phyloP scores from a whole-genome alignment of 2,888 invertebrate genomes.

The Spodoptera exigua region DNA sequence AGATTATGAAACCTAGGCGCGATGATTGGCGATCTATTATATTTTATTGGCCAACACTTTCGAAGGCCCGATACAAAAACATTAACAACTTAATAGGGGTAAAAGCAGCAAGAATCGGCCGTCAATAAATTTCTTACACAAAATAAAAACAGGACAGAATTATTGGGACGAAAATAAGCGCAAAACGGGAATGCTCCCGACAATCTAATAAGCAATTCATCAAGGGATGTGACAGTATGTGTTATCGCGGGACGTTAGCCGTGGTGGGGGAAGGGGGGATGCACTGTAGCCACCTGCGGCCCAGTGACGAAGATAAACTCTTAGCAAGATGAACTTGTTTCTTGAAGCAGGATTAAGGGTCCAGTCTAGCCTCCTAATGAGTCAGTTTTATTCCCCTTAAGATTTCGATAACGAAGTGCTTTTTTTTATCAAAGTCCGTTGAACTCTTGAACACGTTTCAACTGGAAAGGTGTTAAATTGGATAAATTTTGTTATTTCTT shows the following conservation, averaged over 20 bases:
- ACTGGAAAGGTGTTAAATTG: slow-evolving; percentile 43
- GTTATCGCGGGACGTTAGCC: slow-evolving; percentile 72
- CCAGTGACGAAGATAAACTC: slow-evolving; percentile 74
- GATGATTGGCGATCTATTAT: slow-evolving; percentile 53
- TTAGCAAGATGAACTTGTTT: slow-evolving; percentile 76
- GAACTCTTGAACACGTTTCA: slow-evolving; percentile 46
- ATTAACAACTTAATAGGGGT: slow-evolving; percentile 68
- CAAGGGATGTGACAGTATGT: slow-evolving; percentile 83
- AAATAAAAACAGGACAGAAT: slow-evolving; percentile 66
- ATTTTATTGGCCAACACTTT: slow-evolving; percentile 38
- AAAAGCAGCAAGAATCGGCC: slow-evolving; percentile 64
- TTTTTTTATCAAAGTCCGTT: slow-evolving; percentile 36
- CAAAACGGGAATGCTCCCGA: slow-evolving; percentile 73
- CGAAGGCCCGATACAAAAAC: slow-evolving; percentile 49
- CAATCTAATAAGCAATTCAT: slow-evolving; percentile 87
- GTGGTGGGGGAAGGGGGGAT: slow-evolving; percentile 39
- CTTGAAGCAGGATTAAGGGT: slow-evolving; percentile 73
- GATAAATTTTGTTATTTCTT: slow-evolving; percentile 38
- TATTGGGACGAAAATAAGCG: slow-evolving; percentile 75
- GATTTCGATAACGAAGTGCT: slow-evolving; percentile 64
- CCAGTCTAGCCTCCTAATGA: slow-evolving; percentile 79
- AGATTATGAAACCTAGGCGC: slow-evolving; percentile 41
- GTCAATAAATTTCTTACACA: slow-evolving; percentile 62
- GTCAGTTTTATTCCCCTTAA: slow-evolving; percentile 67
- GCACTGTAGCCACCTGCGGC: slow-evolving; percentile 78